A percentile compares a stretch with the other conserved stretches of the same genome.
phyloP scores from a whole-genome alignment of 1,140 invertebrate species.

The Teleopsis dalmanni region DNA sequence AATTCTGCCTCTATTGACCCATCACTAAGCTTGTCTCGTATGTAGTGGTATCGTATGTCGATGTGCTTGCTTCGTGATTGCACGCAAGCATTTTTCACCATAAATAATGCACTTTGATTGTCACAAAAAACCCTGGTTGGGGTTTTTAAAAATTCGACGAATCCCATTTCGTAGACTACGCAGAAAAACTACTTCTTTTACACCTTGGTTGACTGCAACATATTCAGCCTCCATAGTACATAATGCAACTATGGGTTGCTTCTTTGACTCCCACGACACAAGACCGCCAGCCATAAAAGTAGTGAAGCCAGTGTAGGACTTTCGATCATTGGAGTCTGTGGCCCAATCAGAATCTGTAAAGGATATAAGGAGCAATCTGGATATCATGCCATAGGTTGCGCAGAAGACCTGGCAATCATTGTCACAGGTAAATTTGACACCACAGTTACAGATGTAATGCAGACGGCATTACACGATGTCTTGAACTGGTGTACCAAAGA shows the following conservation, averaged over 20 bases:
- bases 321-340: background rate
- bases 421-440: too few relatives aligned
- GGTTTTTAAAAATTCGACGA: background rate
- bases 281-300: conserved; percentile 24
- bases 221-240: conserved; percentile 48
- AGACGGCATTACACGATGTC: too few relatives aligned
- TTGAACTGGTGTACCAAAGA: too few relatives aligned
- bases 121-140: background rate
- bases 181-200: conserved; percentile 40
- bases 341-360: conserved; percentile 6
- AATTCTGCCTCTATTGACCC: background rate
- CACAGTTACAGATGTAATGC: too few relatives aligned
- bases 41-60: conserved; percentile 8
- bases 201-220: conserved; percentile 36
- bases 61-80: conserved; percentile 11
- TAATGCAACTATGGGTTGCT: conserved; percentile 44
- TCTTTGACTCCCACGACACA: conserved; percentile 43
- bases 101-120: background rate
- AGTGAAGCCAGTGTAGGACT: conserved; percentile 11
- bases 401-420: too few relatives aligned
- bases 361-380: too few relatives aligned
- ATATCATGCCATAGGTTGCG: too few relatives aligned
- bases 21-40: background rate
- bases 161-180: conserved; percentile 20
- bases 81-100: conserved; percentile 6